These are phyloP conservation scores for Prietella phreatophila DNA, from an alignment of 2,113 vertebrate species.

Conservation along the genomic window DNA sequence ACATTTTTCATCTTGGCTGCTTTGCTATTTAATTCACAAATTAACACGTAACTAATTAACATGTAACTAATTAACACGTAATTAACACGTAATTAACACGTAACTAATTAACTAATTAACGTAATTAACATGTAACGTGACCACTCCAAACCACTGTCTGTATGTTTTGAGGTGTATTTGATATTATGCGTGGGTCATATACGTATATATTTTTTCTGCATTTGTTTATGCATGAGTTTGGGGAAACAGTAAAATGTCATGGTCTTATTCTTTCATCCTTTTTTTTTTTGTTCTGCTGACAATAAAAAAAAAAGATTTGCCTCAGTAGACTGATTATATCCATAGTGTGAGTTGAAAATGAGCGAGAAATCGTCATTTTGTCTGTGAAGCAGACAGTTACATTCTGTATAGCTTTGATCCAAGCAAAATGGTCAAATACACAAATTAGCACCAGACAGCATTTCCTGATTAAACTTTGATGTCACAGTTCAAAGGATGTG, in stretches of 20 bases:
- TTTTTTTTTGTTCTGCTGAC: not conserved
- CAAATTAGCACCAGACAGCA: conserved; percentile 34
- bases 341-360: not conserved
- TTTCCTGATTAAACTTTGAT: conserved; percentile 48
- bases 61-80: not conserved
- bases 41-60: not conserved
- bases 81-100: not conserved
- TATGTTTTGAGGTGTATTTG: not conserved
- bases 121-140: no score
- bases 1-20: not conserved
- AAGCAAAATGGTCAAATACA: conserved; percentile 19
- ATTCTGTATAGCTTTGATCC: conserved; percentile 27
- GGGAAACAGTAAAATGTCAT: not conserved
- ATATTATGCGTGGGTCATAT: no score
- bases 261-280: not conserved
- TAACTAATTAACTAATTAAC: no score
- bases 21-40: not conserved
- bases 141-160: not conserved
- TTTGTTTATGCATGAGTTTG: not conserved
- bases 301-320: not conserved
- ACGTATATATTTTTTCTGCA: no score
- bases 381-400: conserved; percentile 19
- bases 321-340: not conserved
- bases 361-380: not conserved
- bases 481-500: conserved; percentile 48